Base-by-base conservation (phyloP, 2,797 vertebrate genomes). In the Tiaroga cobitis region DNA sequence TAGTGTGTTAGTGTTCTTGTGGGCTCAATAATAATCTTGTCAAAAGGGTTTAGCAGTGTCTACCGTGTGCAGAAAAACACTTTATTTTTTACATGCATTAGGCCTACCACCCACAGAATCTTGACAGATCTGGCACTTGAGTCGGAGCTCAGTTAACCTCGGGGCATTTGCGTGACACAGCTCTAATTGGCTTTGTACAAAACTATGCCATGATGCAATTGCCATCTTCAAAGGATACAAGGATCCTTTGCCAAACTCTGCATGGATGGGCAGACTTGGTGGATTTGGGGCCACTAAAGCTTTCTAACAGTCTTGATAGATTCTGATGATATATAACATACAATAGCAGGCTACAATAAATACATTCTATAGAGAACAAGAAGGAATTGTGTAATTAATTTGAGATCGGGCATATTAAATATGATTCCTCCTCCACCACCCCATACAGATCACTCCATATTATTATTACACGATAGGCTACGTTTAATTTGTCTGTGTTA, bases 101-200 rank as follows among this genome's bases (percentile, higher is more conserved):
- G n/a, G n/a, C n/a, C n/a, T n/a, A 78, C 82, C 82, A 78, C 82
- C 73, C 74, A 70, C 82, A 61, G 83, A 59, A 73, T 59, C 68
- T 61, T 84, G 83, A 84, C 76, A 80, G 76, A 85, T 80, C 63
- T 85, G 83, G 67, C 83, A 85, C 76, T 85, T 80, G 29, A 0
- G 39, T 85, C 51, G 18, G 49, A 63, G 68, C 83, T 80, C 75
- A 77, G 73, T 76, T 77, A 85, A 80, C 83, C 68, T 79, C 39
- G 39, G 83, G 83, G 39, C 68, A n/a, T 80, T 78, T 84, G 49
- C 67, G 49, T 86, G 67, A 85, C 79, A 84, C 21, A 41, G 75
- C 75, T 84, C 74, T 86, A 81, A 86, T 85, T 85, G 83, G 83
- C 51, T 85, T 85, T 80, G 51, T 85, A 43, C 49, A 46, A 85